Percentiles rank a stretch among this genome's conserved stretches.
phyloP scores from a whole-genome alignment of 1,140 invertebrate species.

The Chrysomallon squamiferum region DNA sequence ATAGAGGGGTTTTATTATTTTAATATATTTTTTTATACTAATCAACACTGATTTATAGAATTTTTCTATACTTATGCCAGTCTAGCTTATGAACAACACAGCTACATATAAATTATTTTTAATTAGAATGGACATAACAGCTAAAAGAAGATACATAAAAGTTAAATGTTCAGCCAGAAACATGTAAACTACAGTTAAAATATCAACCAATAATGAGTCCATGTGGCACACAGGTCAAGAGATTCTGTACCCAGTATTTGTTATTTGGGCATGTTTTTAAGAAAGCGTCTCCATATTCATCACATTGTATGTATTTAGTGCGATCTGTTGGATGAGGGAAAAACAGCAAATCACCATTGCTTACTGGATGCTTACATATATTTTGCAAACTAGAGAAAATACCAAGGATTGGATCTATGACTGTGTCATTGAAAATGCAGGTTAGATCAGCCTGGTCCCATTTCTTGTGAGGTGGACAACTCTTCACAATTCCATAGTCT shows the following conservation, averaged over 20 bases:
- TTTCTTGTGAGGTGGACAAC: constrained; percentile 6
- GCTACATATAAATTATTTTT: too few species aligned
- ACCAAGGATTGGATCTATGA: constrained; percentile 21
- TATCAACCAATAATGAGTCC: background rate
- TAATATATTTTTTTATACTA: too few species aligned
- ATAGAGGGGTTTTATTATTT: too few species aligned
- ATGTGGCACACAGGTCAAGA: constrained; percentile 25
- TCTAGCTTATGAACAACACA: too few species aligned
- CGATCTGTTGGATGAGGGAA: constrained; percentile 25
- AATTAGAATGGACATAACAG: too few species aligned
- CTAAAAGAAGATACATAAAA: too few species aligned
- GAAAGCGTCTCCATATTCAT: constrained; percentile 43
- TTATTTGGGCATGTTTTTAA: constrained; percentile 17
- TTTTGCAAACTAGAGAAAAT: background rate
- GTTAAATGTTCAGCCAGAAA: too few species aligned
- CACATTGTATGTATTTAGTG: constrained; percentile 41
- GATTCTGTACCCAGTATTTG: constrained; percentile 27
- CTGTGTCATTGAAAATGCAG: constrained; percentile 29
- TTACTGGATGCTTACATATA: background rate
- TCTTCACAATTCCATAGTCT: constrained; percentile 11
- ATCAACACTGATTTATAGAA: too few species aligned
- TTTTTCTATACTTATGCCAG: too few species aligned
- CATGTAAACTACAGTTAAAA: too few species aligned
- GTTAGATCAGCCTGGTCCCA: constrained; percentile 26
- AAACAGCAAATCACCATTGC: constrained; percentile 18